Evolutionary conservation across 2,113 vertebrate genomes (phyloP).

Genomic region (Xenopus tropicalis): DNA sequence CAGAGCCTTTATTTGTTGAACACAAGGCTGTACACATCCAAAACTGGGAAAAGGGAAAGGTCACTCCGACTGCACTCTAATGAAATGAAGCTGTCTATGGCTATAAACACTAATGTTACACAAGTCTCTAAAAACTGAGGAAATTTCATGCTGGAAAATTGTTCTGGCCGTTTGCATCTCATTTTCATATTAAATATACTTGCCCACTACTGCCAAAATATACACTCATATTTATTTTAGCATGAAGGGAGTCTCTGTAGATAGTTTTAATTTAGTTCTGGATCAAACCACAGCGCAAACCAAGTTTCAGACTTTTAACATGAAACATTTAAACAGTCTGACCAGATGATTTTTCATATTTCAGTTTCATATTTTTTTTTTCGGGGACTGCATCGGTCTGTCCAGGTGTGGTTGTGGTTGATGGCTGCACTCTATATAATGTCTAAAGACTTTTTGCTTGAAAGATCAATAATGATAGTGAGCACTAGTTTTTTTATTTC

Average conservation of each 20-base stretch:
- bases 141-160: not conserved
- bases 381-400: no score
- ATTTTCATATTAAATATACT: not conserved
- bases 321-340: not conserved
- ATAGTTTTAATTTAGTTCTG: not conserved
- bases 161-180: not conserved
- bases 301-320: not conserved
- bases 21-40: no score
- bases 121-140: no score
- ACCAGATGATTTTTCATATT: not conserved
- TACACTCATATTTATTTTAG: not conserved
- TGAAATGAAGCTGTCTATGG: no score
- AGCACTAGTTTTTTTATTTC: no score
- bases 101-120: no score
- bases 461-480: not conserved
- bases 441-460: conserved; percentile 20
- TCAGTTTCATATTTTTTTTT: not conserved
- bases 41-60: no score
- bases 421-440: not conserved
- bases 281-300: not conserved
- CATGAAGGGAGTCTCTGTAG: no score
- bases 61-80: no score
- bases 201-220: not conserved
- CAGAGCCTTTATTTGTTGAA: no score
- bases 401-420: no score